Evolutionary conservation across 2,113 vertebrate genomes (phyloP).

Genomic region (Sialia sialis): DNA sequence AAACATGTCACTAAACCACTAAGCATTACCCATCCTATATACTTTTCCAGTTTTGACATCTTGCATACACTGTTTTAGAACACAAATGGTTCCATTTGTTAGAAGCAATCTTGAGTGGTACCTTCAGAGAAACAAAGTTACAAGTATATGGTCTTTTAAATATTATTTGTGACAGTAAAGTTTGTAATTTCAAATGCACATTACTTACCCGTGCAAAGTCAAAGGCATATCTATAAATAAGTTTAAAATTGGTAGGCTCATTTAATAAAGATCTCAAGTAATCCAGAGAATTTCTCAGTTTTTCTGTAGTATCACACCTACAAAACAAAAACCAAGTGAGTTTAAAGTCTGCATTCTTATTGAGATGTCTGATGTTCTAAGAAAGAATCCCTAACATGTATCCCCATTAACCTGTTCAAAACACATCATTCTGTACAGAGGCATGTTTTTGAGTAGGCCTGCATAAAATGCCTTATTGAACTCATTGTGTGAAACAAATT

Average conservation of each 20-base stretch:
- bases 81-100: background rate
- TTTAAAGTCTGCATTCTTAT: background rate
- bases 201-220: conserved; percentile 97
- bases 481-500: background rate
- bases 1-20: background rate
- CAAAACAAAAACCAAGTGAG: conserved; percentile 44
- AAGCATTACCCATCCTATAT: background rate
- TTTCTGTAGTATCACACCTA: conserved; percentile 97
- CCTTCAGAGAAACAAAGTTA: background rate
- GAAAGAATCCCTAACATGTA: background rate
- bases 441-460: background rate
- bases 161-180: background rate
- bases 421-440: background rate
- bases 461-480: background rate
- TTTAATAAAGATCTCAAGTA: conserved; percentile 98
- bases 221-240: conserved; percentile 99
- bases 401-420: background rate
- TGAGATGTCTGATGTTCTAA: background rate
- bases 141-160: background rate
- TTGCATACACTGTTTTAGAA: background rate
- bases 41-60: background rate
- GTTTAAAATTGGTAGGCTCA: conserved; percentile 97
- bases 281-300: conserved; percentile 94
- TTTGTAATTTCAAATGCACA: background rate
- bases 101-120: background rate